Conservation (phyloP, 2,113 vertebrate genomes). For the Numenius arquata region DNA sequence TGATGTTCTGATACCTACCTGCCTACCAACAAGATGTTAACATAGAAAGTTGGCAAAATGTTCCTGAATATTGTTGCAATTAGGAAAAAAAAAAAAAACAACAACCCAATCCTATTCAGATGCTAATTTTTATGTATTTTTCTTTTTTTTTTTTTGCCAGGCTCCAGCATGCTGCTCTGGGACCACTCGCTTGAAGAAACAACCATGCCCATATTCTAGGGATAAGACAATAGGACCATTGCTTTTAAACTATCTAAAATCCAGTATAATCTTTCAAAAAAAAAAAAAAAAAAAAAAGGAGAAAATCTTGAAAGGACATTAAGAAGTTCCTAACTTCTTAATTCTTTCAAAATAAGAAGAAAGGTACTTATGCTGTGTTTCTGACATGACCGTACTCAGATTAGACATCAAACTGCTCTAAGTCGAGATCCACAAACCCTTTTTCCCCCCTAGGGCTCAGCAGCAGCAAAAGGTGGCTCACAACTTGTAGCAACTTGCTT, state of each 20-base stretch:
- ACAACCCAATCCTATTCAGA: not conserved
- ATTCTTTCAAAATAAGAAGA: not conserved
- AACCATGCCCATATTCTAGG: not conserved
- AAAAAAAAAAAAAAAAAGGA: not conserved
- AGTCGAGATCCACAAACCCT: not conserved
- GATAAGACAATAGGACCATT: not conserved
- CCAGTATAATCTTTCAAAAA: not conserved
- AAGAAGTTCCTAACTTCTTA: not conserved
- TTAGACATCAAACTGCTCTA: not conserved
- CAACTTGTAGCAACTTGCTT: not conserved
- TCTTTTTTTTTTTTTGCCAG: not conserved
- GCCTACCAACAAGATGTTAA: not conserved
- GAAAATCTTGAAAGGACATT: not conserved
- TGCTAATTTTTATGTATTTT: not conserved
- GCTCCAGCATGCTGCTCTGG: not conserved
- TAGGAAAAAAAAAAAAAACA: not conserved
- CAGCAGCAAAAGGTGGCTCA: not conserved
- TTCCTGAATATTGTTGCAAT: not conserved
- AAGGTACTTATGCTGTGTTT: not conserved
- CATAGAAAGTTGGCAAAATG: not conserved
- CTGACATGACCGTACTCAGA: rapidly evolving
- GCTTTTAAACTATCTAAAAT: not conserved
- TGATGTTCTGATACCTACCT: slow-evolving; percentile 3
- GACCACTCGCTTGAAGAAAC: not conserved
- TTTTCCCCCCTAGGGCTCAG: not conserved